A percentile compares a stretch with the other conserved stretches of the same genome.
phyloP scores from a whole-genome alignment of 2,888 invertebrate genomes.

The Rapana venosa region DNA sequence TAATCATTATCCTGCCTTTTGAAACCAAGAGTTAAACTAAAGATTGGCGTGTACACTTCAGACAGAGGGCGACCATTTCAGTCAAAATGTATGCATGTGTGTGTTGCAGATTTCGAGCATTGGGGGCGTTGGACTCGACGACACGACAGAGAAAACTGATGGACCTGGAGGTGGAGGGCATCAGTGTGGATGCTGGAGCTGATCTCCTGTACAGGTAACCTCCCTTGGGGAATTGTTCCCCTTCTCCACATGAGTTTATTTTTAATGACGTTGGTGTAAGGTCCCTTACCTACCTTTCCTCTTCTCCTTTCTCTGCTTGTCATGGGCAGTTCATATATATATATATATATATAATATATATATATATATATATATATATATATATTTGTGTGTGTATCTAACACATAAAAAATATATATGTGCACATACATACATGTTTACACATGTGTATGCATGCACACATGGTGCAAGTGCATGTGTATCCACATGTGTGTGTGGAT shows the following conservation, averaged over 20 bases:
- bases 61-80: background rate
- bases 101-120: conserved; percentile 52
- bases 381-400: background rate
- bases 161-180: conserved; percentile 46
- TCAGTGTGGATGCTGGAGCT: conserved; percentile 68
- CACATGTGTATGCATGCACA: background rate
- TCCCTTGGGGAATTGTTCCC: too few species aligned
- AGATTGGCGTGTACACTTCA: too few species aligned
- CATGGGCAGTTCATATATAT: background rate
- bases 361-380: too few species aligned
- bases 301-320: too few species aligned
- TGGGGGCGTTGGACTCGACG: conserved; percentile 51
- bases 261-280: too few species aligned
- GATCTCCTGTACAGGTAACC: conserved; percentile 61
- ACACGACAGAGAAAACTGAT: conserved; percentile 45
- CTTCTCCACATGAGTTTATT: too few species aligned
- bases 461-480: background rate
- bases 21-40: too few species aligned
- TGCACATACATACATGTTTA: too few species aligned
- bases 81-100: background rate
- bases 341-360: too few species aligned
- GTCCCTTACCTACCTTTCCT: too few species aligned
- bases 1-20: too few species aligned
- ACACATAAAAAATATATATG: too few species aligned
- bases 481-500: background rate